Evolutionary conservation across 2,797 vertebrate species (phyloP), one percentile per base, ranked within the genome.

Genomic region (Cossypha polioptera): DNA sequence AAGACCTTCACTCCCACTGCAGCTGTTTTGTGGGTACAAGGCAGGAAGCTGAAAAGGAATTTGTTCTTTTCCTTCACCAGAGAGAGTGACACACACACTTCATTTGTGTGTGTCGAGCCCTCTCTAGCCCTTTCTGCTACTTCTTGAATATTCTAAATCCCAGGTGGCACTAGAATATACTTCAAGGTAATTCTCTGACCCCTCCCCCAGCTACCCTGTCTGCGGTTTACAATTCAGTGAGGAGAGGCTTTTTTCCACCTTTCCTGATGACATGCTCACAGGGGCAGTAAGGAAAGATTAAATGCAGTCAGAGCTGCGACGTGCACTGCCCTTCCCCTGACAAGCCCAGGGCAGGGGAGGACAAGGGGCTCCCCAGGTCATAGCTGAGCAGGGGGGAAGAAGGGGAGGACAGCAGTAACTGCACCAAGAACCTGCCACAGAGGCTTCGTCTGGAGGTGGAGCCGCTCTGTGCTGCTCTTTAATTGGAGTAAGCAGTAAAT

Each of bases 351-450:
- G 33, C 10, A 13, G 40, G 38, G n/a, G 45, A 84, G 53, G 67
- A 79, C 5, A 5, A 58, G 21, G 25, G 7, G 7, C 9, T 72
- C 14, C 42, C 15, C 1, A 0, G 31, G 35, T 42, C 29, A 4
- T 1, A 38, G 28, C 1, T 54, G 40, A 42, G n/a, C 17, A 58
- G 21, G 19, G 58, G 74, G 31, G 29, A 75, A 84, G 45, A 28
- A 55, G 33, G 8, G 25, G 7, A 71, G 35, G 13, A 47, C 6
- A 57, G 40, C 47, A 69, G 69, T 2, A 50, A 43, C 40, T 0
- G 0, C 28, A 38, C 0, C 0, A 28, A 59, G n/a, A 57, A 5
- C 19, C 47, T 45, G 71, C 4, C 1, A 8, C 29, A 86, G 45
- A 86, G 36, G 28, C 31, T 94, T 80, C 61, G 8, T 33, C 50